These are phyloP conservation scores for Dicyrtoma fusca DNA, from an alignment of 2,888 invertebrate genomes.

Conservation along the genomic window DNA sequence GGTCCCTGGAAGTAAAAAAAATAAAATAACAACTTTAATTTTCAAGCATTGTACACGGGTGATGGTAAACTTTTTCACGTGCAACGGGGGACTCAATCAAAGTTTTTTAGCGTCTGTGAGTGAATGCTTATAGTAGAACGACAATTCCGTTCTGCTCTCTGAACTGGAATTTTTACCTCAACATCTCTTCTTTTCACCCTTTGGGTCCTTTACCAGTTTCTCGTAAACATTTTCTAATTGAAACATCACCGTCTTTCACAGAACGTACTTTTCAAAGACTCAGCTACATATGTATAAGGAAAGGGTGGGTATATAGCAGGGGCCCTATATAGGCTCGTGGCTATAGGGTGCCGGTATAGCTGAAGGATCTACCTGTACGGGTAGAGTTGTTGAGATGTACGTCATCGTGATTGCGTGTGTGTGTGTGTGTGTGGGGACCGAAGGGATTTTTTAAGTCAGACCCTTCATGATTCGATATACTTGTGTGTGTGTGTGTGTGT, in stretches of 20 bases:
- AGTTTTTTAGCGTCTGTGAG: background rate
- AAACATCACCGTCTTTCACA: conserved; percentile 22
- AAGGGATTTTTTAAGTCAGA: background rate
- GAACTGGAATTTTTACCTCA: conserved; percentile 26
- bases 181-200: conserved; percentile 21
- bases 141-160: background rate
- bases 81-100: background rate
- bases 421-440: background rate
- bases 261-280: too few relatives aligned
- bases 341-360: background rate
- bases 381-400: too few relatives aligned
- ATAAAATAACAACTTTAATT: conserved; percentile 9
- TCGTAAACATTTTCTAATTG: conserved; percentile 32
- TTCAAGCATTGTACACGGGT: background rate
- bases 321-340: too few relatives aligned
- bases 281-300: too few relatives aligned
- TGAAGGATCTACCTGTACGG: background rate
- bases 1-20: background rate
- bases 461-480: too few relatives aligned
- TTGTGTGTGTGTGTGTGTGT: too few relatives aligned
- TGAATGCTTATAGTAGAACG: background rate
- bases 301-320: too few relatives aligned
- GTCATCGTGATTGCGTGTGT: background rate
- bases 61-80: background rate
- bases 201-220: conserved; percentile 22